Conservation (phyloP, 1,140 invertebrate genomes). For the Drosophila azteca region DNA sequence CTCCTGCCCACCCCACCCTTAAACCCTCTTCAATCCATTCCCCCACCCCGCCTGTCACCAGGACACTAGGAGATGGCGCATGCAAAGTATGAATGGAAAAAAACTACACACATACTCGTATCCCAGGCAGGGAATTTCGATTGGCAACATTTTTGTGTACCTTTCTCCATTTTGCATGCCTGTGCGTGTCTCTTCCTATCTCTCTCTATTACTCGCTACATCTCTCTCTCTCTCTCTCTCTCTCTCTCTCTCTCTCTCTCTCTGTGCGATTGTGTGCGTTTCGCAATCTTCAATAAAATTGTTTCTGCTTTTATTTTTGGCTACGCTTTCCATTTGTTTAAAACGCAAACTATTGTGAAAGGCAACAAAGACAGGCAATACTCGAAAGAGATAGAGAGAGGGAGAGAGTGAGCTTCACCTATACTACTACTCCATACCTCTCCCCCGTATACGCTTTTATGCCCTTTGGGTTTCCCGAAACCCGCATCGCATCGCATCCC, state of each 20-base stretch:
- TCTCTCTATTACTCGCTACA: no score
- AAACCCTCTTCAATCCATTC: not conserved
- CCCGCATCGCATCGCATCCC: slow-evolving; percentile 4
- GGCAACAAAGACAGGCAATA: slow-evolving; percentile 40
- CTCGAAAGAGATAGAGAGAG: not conserved
- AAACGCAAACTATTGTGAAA: slow-evolving; percentile 76
- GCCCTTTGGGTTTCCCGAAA: slow-evolving; percentile 50
- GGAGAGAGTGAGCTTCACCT: slow-evolving; percentile 25
- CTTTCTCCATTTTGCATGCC: slow-evolving; percentile 50
- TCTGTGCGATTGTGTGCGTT: slow-evolving; percentile 45
- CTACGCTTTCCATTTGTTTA: slow-evolving; percentile 79
- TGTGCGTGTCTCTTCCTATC: not conserved
- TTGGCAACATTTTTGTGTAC: slow-evolving; percentile 78
- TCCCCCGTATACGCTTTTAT: slow-evolving; percentile 51
- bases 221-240: not conserved
- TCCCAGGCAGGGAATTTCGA: slow-evolving; percentile 63
- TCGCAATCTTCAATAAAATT: slow-evolving; percentile 79
- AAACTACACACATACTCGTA: slow-evolving; percentile 5
- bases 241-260: slow-evolving; percentile 8
- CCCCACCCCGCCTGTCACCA: no score
- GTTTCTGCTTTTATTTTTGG: slow-evolving; percentile 74
- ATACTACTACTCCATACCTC: slow-evolving; percentile 26
- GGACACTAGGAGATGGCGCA: no score
- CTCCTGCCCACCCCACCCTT: not conserved
- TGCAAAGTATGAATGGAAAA: slow-evolving; percentile 34